These are phyloP conservation scores for Dryomyza anilis DNA, from an alignment of 2,888 invertebrate species.

Conservation along the genomic window DNA sequence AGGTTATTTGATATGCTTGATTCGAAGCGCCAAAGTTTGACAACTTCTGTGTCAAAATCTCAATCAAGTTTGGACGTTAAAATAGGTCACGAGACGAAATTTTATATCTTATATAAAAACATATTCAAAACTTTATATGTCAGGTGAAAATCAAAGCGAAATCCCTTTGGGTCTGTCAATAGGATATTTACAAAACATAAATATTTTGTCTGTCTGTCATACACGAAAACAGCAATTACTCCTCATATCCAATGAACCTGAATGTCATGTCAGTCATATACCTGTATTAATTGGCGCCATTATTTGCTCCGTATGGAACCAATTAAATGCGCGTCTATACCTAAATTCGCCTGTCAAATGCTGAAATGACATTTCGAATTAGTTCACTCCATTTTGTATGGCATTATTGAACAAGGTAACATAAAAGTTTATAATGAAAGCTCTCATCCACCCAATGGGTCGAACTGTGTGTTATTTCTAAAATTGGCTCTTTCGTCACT, in stretches of 20 bases:
- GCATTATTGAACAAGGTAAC: conserved; percentile 25
- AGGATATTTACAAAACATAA: too few relatives aligned
- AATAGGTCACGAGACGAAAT: too few relatives aligned
- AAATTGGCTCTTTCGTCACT: not conserved
- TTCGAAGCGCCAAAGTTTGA: too few relatives aligned
- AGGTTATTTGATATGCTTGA: too few relatives aligned
- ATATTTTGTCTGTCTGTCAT: not conserved
- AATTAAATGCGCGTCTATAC: conserved; percentile 1
- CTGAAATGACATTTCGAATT: conserved; percentile 34
- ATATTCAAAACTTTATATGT: too few relatives aligned
- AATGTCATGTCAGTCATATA: too few relatives aligned
- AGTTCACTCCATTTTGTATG: conserved; percentile 35
- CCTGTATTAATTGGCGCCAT: not conserved
- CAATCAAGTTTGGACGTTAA: too few relatives aligned
- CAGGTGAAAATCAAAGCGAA: too few relatives aligned
- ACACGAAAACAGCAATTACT: not conserved
- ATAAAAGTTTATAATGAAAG: conserved; percentile 16
- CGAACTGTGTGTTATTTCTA: not conserved
- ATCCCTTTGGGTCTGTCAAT: too few relatives aligned
- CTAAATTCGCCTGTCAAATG: conserved; percentile 30
- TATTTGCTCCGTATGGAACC: conserved; percentile 1
- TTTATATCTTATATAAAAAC: too few relatives aligned
- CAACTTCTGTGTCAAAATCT: too few relatives aligned
- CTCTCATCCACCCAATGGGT: not conserved
- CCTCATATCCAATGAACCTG: not conserved